These are phyloP conservation scores for Girardia tigrina DNA, from an alignment of 2,888 invertebrate genomes.

Conservation along the genomic window DNA sequence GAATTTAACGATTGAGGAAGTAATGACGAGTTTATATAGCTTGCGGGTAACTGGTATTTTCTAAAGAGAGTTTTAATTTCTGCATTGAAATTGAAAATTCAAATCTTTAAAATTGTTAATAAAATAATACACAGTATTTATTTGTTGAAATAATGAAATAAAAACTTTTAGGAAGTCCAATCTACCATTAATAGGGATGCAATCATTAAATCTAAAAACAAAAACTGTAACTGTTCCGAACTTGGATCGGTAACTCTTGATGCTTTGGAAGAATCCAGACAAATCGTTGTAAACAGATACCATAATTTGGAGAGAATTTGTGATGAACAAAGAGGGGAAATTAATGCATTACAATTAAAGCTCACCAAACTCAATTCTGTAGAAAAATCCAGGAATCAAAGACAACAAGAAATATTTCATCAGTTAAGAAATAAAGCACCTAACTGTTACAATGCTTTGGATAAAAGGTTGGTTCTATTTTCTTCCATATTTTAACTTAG, in stretches of 20 bases:
- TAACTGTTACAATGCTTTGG: background rate
- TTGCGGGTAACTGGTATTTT: too few relatives aligned
- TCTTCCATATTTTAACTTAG: too few relatives aligned
- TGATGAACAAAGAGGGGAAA: background rate
- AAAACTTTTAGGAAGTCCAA: too few relatives aligned
- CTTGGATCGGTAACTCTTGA: background rate
- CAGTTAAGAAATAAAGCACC: background rate
- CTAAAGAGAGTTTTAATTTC: too few relatives aligned
- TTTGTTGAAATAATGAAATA: too few relatives aligned
- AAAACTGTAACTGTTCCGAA: background rate
- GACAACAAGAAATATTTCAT: background rate
- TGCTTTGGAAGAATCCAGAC: background rate
- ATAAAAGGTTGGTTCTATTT: background rate
- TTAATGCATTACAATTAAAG: background rate
- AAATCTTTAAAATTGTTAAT: too few relatives aligned
- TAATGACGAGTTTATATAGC: too few relatives aligned
- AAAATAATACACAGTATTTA: too few relatives aligned
- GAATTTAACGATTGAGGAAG: too few relatives aligned
- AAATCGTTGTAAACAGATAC: background rate
- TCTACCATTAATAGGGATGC: too few relatives aligned
- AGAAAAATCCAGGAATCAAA: background rate
- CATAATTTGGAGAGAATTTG: background rate
- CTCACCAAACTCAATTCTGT: background rate
- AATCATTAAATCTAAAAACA: too few relatives aligned
- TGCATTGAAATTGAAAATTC: too few relatives aligned